Percentiles rank a stretch among this genome's conserved stretches.
Conservation (phyloP, 2,888 invertebrate genomes). For the Thumatha senex region DNA sequence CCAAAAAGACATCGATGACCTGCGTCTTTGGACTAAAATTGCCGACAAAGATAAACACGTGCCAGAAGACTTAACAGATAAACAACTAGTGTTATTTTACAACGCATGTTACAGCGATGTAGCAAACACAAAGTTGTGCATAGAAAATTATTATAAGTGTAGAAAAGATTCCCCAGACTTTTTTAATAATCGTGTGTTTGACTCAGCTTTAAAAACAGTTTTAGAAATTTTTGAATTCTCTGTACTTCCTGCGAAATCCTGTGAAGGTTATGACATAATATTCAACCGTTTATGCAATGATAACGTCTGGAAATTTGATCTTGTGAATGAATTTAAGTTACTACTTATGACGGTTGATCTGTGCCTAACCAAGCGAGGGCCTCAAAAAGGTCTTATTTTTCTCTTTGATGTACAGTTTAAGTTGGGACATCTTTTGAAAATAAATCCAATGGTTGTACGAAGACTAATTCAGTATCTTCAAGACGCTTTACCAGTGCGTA, state of each 20-base stretch:
- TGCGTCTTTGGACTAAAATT: slow-evolving; percentile 71
- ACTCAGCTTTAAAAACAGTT: slow-evolving; percentile 70
- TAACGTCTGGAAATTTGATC: slow-evolving; percentile 1
- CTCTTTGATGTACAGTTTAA: slow-evolving; percentile 83
- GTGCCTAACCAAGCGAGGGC: slow-evolving; percentile 67
- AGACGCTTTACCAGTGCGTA: slow-evolving; percentile 80
- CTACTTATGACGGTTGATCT: slow-evolving; percentile 11
- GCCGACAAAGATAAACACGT: slow-evolving; percentile 75
- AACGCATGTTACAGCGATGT: slow-evolving; percentile 85
- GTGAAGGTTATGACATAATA: slow-evolving; percentile 7
- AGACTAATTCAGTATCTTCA: slow-evolving; percentile 81
- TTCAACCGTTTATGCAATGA: background rate
- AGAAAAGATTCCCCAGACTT: slow-evolving; percentile 85
- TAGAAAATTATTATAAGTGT: slow-evolving; percentile 84
- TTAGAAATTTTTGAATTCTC: slow-evolving; percentile 60
- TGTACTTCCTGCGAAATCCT: slow-evolving; percentile 4
- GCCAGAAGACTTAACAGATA: slow-evolving; percentile 79
- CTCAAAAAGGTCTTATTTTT: slow-evolving; percentile 77
- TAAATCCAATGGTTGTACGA: slow-evolving; percentile 65
- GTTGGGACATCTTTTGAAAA: slow-evolving; percentile 67
- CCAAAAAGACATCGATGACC: slow-evolving; percentile 69
- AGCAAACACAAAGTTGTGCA: slow-evolving; percentile 84
- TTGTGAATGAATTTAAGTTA: background rate
- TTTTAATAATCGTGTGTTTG: slow-evolving; percentile 83
- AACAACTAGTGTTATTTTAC: slow-evolving; percentile 86